Evolutionary conservation across 2,797 vertebrate genomes (phyloP), one percentile per base, ranked within the genome.

Genomic region (Spondyliosoma cantharus): DNA sequence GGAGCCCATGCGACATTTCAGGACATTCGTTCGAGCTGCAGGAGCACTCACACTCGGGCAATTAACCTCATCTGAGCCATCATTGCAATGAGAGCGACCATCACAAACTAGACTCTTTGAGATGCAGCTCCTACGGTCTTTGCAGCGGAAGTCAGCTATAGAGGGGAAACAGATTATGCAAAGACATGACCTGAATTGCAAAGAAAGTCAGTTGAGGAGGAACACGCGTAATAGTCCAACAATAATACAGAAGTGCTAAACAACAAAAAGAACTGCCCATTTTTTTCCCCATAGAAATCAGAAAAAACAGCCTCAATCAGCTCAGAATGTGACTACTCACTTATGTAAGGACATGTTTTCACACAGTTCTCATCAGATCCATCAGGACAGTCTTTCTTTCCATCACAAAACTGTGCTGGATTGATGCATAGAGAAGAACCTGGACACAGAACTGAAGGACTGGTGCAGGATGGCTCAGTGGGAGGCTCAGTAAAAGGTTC

Each of bases 351-450:
- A 48, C 96, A 97, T 73, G 79, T 71, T 63, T 76, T 80, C 3
- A 91, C 16, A 16, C 96, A 97, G 0, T 94, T 91, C 80, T 97
- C 96, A 71, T 97, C 96, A 1, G 92, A 96, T 11, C 95, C 96
- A 80, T 97, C 96, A 0, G 80, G 84, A 46, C 96, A 97, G 90
- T 97, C 96, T 25, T 24, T 89, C 6, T 87, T 94, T 24, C 96
- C 96, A 24, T 97, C 95, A 76, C 97, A 97, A 17, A 96, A 0
- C 29, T 93, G 94, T 16, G 93, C 85, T 8, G 71, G 83, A 6
- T 88, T 87, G 58, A 97, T 86, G 0, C 96, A 97, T 3, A 77
- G 13, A 0, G 89, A 89, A 5, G 95, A 95, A 0, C 93, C 91
- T 15, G 24, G 89, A 87, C 96, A 97, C 46, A 59, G 85, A 29